A percentile compares a stretch with the other conserved stretches of the same genome.
These are phyloP conservation scores for Micrasema longulum DNA, from an alignment of 1,140 invertebrate genomes.

Conservation along the genomic window DNA sequence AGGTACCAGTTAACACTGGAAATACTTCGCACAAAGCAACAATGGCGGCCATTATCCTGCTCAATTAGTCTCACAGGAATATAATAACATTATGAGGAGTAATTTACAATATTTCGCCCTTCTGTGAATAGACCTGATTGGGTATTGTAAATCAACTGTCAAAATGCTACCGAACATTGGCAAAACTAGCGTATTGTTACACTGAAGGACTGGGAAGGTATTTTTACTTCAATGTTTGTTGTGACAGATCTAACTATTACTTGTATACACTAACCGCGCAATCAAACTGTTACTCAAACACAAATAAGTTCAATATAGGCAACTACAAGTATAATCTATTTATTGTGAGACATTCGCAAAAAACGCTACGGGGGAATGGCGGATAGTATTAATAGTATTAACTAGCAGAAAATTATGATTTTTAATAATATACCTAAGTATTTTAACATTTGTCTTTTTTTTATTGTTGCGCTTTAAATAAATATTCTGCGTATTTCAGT, in stretches of 20 bases:
- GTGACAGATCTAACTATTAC: constrained; percentile 29
- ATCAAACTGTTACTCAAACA: no score
- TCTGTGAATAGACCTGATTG: constrained; percentile 33
- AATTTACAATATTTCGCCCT: constrained; percentile 44
- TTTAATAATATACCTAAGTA: no score
- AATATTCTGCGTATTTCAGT: no score
- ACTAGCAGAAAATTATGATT: no score
- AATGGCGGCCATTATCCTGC: constrained; percentile 36
- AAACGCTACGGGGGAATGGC: no score
- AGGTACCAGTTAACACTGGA: constrained; percentile 30
- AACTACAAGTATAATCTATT: no score
- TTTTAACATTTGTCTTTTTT: no score
- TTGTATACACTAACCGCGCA: constrained; percentile 16
- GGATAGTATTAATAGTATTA: no score
- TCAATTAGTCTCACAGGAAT: constrained; percentile 48
- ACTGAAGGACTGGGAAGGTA: neutral
- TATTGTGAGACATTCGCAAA: no score
- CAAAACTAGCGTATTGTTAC: constrained; percentile 31
- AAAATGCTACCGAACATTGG: constrained; percentile 34
- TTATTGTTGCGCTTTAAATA: no score
- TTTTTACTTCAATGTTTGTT: constrained; percentile 16
- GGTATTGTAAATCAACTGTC: constrained; percentile 41
- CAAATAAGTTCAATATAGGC: no score
- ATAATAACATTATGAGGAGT: constrained; percentile 29
- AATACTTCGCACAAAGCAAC: constrained; percentile 14